These are phyloP conservation scores for Aphelinus certus DNA, from an alignment of 1,140 invertebrate species.

Conservation along the genomic window DNA sequence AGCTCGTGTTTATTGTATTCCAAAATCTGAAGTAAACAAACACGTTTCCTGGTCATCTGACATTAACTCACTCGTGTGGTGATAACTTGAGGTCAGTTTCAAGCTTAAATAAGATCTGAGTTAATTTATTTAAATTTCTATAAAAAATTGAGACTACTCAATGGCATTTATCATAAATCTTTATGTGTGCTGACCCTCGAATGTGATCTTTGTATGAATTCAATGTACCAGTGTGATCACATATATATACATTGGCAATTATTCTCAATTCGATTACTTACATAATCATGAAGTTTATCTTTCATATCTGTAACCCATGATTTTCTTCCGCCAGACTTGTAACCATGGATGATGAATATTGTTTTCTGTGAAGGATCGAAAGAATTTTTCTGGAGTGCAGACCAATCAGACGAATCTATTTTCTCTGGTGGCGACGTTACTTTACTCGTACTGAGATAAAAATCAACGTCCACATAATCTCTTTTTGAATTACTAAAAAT, in stretches of 20 bases:
- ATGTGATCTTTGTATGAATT: no score
- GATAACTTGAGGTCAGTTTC: no score
- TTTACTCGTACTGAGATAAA: constrained; percentile 11
- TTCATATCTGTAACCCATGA: constrained; percentile 27
- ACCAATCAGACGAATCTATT: constrained; percentile 9
- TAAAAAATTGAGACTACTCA: no score
- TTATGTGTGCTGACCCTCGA: no score
- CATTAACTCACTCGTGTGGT: no score
- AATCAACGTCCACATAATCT: not conserved
- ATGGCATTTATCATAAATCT: no score
- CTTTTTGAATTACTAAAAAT: not conserved
- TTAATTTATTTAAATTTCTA: no score
- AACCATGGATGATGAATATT: constrained; percentile 30
- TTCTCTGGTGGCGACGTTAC: not conserved
- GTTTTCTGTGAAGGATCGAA: constrained; percentile 26
- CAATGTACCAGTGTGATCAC: not conserved
- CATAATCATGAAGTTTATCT: constrained; percentile 21
- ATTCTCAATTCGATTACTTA: constrained; percentile 1
- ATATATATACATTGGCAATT: not conserved
- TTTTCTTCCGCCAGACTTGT: constrained; percentile 21
- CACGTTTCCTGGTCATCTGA: no score
- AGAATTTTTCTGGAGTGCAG: not conserved
- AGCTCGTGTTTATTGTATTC: no score
- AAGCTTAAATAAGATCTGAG: no score
- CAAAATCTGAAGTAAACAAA: no score